Evolutionary conservation across 1,140 invertebrate species (phyloP).

Genomic region (Drosophila busckii): DNA sequence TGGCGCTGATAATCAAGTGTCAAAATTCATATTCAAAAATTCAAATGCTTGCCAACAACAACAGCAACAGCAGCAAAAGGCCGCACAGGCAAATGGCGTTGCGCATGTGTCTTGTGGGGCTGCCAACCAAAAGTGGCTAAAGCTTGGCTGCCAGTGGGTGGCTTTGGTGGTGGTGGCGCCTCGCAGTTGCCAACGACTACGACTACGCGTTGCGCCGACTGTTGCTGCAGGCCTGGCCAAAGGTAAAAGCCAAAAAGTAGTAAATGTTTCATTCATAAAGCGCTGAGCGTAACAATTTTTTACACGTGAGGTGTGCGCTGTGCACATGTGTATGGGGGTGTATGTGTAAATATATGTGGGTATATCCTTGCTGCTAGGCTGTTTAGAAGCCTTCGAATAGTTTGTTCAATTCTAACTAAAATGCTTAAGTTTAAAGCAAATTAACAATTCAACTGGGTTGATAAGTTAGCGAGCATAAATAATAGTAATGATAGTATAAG

Average conservation of each 20-base stretch:
- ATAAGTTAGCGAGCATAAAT: no score
- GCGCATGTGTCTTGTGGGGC: slow-evolving; percentile 70
- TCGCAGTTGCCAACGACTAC: slow-evolving; percentile 51
- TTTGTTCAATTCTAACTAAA: no score
- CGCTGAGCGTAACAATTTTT: slow-evolving; percentile 48
- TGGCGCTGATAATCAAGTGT: slow-evolving; percentile 72
- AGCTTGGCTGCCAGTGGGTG: no score
- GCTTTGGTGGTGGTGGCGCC: background rate
- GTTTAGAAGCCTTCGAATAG: background rate
- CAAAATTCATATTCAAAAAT: slow-evolving; percentile 77
- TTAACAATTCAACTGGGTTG: no score
- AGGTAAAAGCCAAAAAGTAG: slow-evolving; percentile 45
- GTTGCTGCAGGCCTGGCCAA: slow-evolving; percentile 1
- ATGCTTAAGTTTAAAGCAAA: no score
- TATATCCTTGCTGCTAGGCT: background rate
- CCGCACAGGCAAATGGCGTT: slow-evolving; percentile 24
- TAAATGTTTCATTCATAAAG: slow-evolving; percentile 74
- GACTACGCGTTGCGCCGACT: slow-evolving; percentile 15
- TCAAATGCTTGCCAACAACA: slow-evolving; percentile 55
- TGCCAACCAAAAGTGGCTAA: no score
- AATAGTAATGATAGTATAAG: no score
- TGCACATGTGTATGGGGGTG: background rate
- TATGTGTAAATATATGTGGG: slow-evolving; percentile 5
- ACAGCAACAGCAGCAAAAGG: no score
- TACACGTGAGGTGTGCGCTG: slow-evolving; percentile 45